These are phyloP conservation scores for Benthosema pterotum DNA, from an alignment of 2,797 vertebrate genomes.

Conservation along the genomic window DNA sequence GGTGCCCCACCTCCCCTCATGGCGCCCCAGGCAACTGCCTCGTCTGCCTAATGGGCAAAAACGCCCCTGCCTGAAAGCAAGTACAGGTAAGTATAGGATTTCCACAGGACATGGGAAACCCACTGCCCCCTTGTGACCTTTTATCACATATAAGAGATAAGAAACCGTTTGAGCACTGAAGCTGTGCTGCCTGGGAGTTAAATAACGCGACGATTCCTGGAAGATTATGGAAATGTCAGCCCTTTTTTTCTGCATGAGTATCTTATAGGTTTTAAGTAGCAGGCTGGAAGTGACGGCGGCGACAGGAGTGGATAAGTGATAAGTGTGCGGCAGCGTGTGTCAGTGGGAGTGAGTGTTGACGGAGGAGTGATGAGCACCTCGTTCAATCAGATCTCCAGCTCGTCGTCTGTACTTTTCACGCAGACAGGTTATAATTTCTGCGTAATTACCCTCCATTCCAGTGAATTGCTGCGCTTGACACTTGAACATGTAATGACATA, in stretches of 20 bases:
- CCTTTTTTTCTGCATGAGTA: conserved; percentile 43
- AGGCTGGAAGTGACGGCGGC: conserved; percentile 36
- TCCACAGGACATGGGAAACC: conserved; percentile 57
- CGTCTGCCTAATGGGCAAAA: no score
- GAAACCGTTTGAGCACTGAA: conserved; percentile 71
- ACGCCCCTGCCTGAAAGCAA: no score
- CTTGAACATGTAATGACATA: conserved; percentile 65
- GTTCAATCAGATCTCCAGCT: conserved; percentile 56
- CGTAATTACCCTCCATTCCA: conserved; percentile 70
- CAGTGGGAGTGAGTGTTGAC: conserved; percentile 47
- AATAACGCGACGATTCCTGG: conserved; percentile 67
- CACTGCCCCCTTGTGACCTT: conserved; percentile 63
- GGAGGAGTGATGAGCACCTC: conserved; percentile 50
- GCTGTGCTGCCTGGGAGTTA: conserved; percentile 68
- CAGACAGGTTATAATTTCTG: conserved; percentile 71
- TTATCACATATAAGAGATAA: conserved; percentile 73
- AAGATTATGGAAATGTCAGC: conserved; percentile 78
- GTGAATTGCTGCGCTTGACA: conserved; percentile 62
- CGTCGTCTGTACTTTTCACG: conserved; percentile 56
- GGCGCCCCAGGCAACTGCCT: no score
- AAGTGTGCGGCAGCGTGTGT: conserved; percentile 47
- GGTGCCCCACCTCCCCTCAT: no score
- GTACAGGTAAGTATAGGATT: conserved; percentile 62
- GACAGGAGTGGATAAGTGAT: conserved; percentile 41
- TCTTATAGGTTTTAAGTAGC: conserved; percentile 51